Evolutionary conservation across 2,888 invertebrate genomes (phyloP), one percentile per base, ranked within the genome.

Genomic region (Vesta saturnalis): DNA sequence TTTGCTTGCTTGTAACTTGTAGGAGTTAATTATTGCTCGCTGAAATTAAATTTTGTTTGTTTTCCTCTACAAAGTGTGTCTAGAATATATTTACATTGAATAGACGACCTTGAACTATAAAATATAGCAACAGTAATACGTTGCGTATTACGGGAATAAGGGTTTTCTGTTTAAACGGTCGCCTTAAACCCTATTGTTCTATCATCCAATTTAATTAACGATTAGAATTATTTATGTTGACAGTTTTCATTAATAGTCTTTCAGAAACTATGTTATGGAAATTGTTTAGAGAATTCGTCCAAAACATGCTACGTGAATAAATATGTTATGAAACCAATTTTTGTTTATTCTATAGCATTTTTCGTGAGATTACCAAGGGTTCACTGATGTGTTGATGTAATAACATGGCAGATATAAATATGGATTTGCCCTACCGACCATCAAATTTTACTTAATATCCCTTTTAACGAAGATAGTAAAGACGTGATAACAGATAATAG

Each of bases 31-130:
- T n/a, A n/a, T n/a, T n/a, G n/a, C n/a, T n/a, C n/a, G n/a, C n/a
- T n/a, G n/a, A n/a, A n/a, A n/a, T n/a, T n/a, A n/a, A n/a, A n/a
- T n/a, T 39, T n/a, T 2, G n/a, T 39, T 39, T 39, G 39, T 39
- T 39, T n/a, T n/a, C 8, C n/a, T 39, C 39, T 12, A 1, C 39
- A n/a, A 19, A 21, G 19, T 52, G 12, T 52, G 18, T 52, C 12
- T 52, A 12, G 12, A 18, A 21, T n/a, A n/a, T n/a, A n/a, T 15
- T 52, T 52, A 52, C 19, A 52, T 52, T 52, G 52, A 52, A 52
- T 52, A 18, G 52, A 52, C 19, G 19, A 52, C 52, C 52, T 52
- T 52, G 52, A 52, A 52, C 52, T 52, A 52, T 52, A 52, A 52
- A 52, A 52, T n/a, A 39, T 19, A 12, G 52, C 52, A 52, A n/a